A percentile compares a stretch with the other conserved stretches of the same genome.
Evolutionary conservation across 2,797 vertebrate species (phyloP).

Genomic region (Parambassis ranga): DNA sequence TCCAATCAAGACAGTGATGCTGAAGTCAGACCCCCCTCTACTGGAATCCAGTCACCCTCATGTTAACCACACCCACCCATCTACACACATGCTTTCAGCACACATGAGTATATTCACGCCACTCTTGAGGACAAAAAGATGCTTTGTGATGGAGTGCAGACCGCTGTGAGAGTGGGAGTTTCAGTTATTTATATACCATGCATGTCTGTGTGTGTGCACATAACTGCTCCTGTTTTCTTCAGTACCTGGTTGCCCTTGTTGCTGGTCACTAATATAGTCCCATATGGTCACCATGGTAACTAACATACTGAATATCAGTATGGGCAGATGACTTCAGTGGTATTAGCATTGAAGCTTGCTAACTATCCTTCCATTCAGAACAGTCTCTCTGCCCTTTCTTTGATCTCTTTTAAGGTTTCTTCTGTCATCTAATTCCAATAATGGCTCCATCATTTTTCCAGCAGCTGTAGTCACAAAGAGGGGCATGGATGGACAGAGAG

Average conservation of each 20-base stretch:
- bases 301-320: conserved; percentile 31
- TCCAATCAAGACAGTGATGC: conserved; percentile 47
- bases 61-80: conserved; percentile 10
- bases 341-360: neutral
- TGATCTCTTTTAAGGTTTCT: neutral
- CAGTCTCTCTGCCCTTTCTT: neutral
- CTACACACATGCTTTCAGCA: conserved; percentile 10
- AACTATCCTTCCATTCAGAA: neutral
- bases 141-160: conserved; percentile 3
- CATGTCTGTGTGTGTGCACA: neutral
- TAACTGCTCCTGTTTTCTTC: conserved; percentile 29
- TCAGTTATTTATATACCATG: conserved; percentile 34
- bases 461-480: conserved; percentile 12
- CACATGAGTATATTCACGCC: neutral
- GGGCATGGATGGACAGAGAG: too few relatives aligned
- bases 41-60: conserved; percentile 13
- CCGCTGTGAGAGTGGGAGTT: conserved; percentile 19
- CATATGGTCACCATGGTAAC: conserved; percentile 69
- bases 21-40: conserved; percentile 37
- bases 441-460: neutral
- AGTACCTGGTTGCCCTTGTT: conserved; percentile 20
- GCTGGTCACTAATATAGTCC: conserved; percentile 27
- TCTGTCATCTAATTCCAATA: conserved; percentile 5
- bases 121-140: neutral
- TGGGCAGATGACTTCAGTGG: neutral